phyloP scores from a whole-genome alignment of 2,113 vertebrate genomes.

The Psephotus haematonotus region DNA sequence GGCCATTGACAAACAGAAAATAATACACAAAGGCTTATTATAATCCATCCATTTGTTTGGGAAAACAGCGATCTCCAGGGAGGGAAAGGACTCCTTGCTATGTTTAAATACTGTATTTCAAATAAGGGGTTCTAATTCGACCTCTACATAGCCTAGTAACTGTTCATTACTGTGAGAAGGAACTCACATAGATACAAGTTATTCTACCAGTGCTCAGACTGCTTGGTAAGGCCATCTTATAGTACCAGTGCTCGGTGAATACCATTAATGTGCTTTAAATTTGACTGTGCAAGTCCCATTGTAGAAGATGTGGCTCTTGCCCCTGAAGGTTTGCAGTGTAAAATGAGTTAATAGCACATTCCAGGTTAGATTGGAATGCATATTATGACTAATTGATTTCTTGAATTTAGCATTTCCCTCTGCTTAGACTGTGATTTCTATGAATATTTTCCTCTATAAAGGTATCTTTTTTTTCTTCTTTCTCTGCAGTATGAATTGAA shows the following conservation, averaged over 20 bases:
- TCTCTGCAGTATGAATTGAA: neutral
- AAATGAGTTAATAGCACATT: neutral
- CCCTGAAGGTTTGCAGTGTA: neutral
- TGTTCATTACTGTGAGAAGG: neutral
- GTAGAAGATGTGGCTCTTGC: neutral
- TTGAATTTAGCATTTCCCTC: neutral
- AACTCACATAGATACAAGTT: neutral
- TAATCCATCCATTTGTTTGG: neutral
- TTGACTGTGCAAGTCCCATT: neutral
- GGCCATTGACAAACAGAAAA: neutral
- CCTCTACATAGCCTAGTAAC: neutral
- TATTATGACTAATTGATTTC: neutral
- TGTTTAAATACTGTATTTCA: neutral
- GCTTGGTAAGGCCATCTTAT: neutral
- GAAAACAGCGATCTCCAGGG: neutral
- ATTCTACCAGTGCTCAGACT: neutral
- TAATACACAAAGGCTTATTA: constrained; percentile 2
- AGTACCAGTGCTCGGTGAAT: rapidly evolving
- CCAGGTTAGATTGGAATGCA: neutral
- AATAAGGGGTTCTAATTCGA: neutral
- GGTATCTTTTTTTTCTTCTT: neutral
- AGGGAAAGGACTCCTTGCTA: neutral
- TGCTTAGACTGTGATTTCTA: neutral
- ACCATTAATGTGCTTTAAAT: neutral
- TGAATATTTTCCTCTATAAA: neutral